Base-by-base conservation (phyloP, 2,797 vertebrate genomes). In the Catostomus latipinnis region DNA sequence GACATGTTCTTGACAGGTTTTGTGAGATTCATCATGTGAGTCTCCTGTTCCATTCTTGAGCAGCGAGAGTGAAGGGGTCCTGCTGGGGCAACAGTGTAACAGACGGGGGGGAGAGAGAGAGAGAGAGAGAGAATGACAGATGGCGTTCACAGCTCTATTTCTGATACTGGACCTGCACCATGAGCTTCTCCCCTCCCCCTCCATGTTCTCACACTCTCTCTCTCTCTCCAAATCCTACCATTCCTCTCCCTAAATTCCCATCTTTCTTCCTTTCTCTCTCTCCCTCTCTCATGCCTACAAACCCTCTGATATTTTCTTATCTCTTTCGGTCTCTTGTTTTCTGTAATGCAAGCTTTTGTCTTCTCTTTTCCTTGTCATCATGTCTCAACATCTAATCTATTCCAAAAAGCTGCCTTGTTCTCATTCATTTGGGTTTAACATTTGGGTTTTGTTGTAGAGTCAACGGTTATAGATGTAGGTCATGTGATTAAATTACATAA, bases 101-200 rank as follows among this genome's bases (percentile, higher is more conserved):
- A 94, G 93, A 94, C 91, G 94, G 93, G 53, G 34, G 72, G 62
- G 66, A 77, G 76, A 75, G 45, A 54, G 73, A 53, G 52, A 63
- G 90, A 93, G 91, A 92, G 92, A 90, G 90, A 92, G 90, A 90
- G 91, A 92, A 91, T 91, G 93, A 93, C 93, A 95, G 94, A 94
- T 94, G 93, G 94, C 93, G 93, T 94, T 95, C 93, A 94, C 94
- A 94, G 93, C 94, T 95, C 94, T 95, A 95, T 94, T 95, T 94
- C 94, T 94, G 93, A 94, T 93, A 90, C 92, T 93, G 94, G 94
- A 94, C 94, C 92, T 93, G 92, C 93, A 94, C 91, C 87, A 90
- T 92, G 90, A 91, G 91, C 91, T 85, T 86, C 45, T 80, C 81
- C 90, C 90, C 90, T 88, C 76, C 88, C 89, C 89, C 91, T 14